These are phyloP conservation scores for Unio delphinus DNA, from an alignment of 2,888 invertebrate genomes.

Conservation along the genomic window DNA sequence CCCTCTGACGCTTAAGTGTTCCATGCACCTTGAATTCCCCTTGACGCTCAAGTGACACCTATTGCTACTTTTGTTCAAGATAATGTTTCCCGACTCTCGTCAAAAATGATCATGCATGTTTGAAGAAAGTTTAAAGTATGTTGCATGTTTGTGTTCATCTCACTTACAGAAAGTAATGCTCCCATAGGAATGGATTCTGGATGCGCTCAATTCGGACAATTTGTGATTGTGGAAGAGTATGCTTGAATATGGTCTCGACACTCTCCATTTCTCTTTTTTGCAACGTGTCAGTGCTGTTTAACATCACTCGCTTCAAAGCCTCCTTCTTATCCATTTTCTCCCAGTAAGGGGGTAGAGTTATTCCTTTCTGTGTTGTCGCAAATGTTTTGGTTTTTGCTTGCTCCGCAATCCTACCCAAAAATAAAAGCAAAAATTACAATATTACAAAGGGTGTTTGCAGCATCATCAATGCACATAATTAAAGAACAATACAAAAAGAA, in stretches of 20 bases:
- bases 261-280: constrained; percentile 36
- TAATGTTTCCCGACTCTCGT: no score
- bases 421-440: not conserved
- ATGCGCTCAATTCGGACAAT: constrained; percentile 38
- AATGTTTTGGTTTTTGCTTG: constrained; percentile 10
- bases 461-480: no score
- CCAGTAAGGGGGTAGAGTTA: constrained; percentile 40
- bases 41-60: no score
- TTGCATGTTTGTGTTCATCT: no score
- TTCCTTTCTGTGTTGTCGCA: constrained; percentile 19
- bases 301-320: constrained; percentile 10
- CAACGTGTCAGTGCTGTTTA: constrained; percentile 20
- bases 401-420: constrained; percentile 17
- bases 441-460: no score
- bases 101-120: accelerated
- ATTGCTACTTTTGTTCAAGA: no score
- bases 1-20: no score
- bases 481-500: no score
- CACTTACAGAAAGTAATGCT: constrained; percentile 44
- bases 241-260: constrained; percentile 34
- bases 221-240: constrained; percentile 40
- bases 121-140: no score
- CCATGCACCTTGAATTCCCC: no score
- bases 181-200: constrained; percentile 46
- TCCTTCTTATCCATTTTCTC: constrained; percentile 20